Evolutionary conservation across 1,140 invertebrate species (phyloP), one percentile per base, ranked within the genome.

Genomic region (Lasaia peninsularis): DNA sequence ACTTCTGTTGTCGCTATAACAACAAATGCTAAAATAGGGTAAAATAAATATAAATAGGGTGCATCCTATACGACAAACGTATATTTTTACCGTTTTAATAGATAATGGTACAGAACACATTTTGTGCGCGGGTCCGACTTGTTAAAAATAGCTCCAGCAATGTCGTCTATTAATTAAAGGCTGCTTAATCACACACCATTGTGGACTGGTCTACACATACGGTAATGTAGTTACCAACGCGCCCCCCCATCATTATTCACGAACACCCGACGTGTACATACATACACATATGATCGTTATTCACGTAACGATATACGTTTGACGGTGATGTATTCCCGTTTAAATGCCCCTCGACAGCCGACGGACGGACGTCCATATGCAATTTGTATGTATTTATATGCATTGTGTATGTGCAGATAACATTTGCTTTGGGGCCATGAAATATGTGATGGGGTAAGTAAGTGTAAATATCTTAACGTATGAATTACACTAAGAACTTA

Each of bases 281-380:
- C 31, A 31, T n/a, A 32, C 5, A 21, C 50, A 24, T 51, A 31
- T 16, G 32, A 28, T 14, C 50, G 31, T 52, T 52, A 33, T 52
- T 14, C 31, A 52, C 28, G 31, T 32, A 28, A 12, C 16, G 31
- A 32, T 32, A 52, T 12, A 52, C 12, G 50, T 14, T 12, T 52
- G 62, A 63, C 58, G 53, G 60, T 60, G 58, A 60, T 56, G 35
- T 63, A 63, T 63, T 56, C 57, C 53, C 37, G 53, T 40, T 52
- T 63, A 56, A 60, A 63, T 60, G 57, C 44, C 52, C 56, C 35
- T 40, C 44, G 49, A 56, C 56, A 52, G 48, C 56, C 54, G 60
- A 31, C 49, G 34, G 49, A 56, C 52, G 56, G 35, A 62, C 54
- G 60, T 40, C 49, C 49, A 52, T 40, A 62, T 35, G 35, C 52